phyloP scores from a whole-genome alignment of 2,888 invertebrate genomes.

The Steinernema carpocapsae region DNA sequence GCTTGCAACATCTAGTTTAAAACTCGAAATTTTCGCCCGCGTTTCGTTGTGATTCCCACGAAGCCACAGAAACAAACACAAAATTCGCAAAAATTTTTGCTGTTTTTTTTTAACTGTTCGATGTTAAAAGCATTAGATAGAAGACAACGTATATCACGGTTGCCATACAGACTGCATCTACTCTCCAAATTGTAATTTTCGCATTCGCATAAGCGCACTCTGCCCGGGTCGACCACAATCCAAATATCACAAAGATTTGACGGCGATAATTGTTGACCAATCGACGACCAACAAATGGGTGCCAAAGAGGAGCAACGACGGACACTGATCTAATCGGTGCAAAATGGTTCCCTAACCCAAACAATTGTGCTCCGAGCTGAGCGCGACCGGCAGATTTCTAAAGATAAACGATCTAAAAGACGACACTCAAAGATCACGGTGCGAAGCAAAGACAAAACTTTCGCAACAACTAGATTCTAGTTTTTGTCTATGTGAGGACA shows the following conservation, averaged over 20 bases:
- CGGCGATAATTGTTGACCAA: slow-evolving; percentile 21
- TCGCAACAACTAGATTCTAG: neutral
- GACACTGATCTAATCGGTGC: slow-evolving; percentile 1
- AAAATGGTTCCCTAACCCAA: slow-evolving; percentile 29
- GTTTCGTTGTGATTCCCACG: too few species aligned
- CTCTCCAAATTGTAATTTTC: too few species aligned
- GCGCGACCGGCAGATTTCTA: slow-evolving; percentile 4
- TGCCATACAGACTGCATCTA: too few species aligned
- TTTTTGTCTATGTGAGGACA: neutral
- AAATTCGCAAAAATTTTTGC: too few species aligned
- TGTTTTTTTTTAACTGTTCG: too few species aligned
- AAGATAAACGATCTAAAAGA: slow-evolving; percentile 16
- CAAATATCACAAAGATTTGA: neutral
- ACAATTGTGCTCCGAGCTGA: neutral
- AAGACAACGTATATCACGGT: too few species aligned
- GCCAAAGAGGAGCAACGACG: neutral
- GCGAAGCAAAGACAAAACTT: neutral
- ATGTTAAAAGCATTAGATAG: too few species aligned
- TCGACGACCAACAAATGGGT: neutral
- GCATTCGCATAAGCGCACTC: too few species aligned
- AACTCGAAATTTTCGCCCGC: too few species aligned
- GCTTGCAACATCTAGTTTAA: too few species aligned
- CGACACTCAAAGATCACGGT: slow-evolving; percentile 9
- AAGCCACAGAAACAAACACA: too few species aligned
- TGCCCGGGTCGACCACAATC: too few species aligned